phyloP scores from a whole-genome alignment of 2,888 invertebrate species.

The Papilio protenor region DNA sequence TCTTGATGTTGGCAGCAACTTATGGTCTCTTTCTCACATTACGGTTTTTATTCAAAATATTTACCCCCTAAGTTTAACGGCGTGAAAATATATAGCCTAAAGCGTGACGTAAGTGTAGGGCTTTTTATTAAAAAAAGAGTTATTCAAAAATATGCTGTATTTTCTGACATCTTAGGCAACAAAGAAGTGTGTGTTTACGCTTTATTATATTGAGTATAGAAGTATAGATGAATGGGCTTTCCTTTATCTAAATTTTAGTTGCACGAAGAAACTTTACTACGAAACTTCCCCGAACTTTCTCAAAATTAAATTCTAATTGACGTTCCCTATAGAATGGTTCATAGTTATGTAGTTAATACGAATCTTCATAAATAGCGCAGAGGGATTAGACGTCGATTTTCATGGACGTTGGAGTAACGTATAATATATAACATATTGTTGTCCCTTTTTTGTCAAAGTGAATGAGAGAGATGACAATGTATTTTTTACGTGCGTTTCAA shows the following conservation, averaged over 20 bases:
- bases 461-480: not conserved
- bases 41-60: too few relatives aligned
- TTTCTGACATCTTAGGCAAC: too few relatives aligned
- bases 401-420: not conserved
- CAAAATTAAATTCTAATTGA: not conserved
- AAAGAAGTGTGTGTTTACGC: too few relatives aligned
- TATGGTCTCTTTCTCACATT: too few relatives aligned
- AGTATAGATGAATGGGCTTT: not conserved
- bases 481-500: not conserved
- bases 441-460: not conserved
- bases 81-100: too few relatives aligned
- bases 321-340: not conserved
- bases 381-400: not conserved
- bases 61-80: too few relatives aligned
- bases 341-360: not conserved
- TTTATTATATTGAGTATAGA: too few relatives aligned
- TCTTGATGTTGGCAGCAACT: too few relatives aligned
- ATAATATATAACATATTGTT: not conserved
- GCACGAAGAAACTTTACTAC: constrained; percentile 1
- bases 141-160: too few relatives aligned
- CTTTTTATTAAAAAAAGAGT: too few relatives aligned
- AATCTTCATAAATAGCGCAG: too few relatives aligned
- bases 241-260: not conserved
- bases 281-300: not conserved
- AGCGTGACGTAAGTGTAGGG: too few relatives aligned